Base-by-base conservation (phyloP, 2,113 vertebrate genomes). In the Isichthys henryi region DNA sequence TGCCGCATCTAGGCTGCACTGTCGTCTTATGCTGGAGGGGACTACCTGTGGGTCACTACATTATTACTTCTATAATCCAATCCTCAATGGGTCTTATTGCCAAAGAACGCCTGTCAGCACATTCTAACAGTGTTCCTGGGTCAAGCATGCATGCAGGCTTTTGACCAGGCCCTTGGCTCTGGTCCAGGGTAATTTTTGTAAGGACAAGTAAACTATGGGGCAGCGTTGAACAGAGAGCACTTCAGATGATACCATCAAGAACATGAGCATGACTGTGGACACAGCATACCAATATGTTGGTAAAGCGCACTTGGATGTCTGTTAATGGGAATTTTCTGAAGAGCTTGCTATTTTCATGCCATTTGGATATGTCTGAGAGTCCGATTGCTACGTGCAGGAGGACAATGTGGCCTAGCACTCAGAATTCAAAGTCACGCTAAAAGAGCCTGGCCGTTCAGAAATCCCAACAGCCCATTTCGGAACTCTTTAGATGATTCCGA, bases 181-280 rank as follows among this genome's bases (percentile, higher is more conserved):
- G 21, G 89, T 91, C 92, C 91, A 92, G 91, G 88, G 91, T 92
- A 87, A 93, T 93, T 93, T 93, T 52, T 91, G 90, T 92, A 91
- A 93, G 92, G 93, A 92, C 92, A 92, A 94, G 92, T 90, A 91
- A 93, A 93, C 92, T 91, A 86, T 87, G 43, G 90, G 91, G 86
- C 90, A 89, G 90, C 83, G 45, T 46, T 56, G 49, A 89, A 83
- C 90, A 87, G 87, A 91, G 90, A 92, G 92, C 89, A 43, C 90
- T 91, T 89, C 50, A 77, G 89, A 90, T 89, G 90, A 91, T 92
- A 91, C 92, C 90, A 90, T 91, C 90, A 90, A 90, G 91, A 90
- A 86, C 90, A 90, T 45, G 90, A 70, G 87, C 87, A 50, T 39
- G 10, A 77, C 88, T 89, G 87, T 82, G 35, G 88, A 58, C 9